These are phyloP conservation scores for Tauraco hartlaubi DNA, from an alignment of 2,797 vertebrate genomes.

Conservation along the genomic window DNA sequence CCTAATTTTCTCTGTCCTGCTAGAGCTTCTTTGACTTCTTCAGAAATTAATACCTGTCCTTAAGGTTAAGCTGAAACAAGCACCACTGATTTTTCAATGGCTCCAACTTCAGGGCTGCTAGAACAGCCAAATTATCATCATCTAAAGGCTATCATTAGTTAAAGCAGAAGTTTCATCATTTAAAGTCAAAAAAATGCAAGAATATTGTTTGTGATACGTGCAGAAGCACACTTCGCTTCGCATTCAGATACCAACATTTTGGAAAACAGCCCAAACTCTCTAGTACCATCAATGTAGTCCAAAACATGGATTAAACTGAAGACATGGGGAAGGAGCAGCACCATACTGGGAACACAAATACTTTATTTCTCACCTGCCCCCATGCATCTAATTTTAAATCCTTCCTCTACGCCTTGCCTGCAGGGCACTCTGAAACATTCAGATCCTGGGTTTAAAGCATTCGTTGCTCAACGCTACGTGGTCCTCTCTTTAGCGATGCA, in stretches of 20 bases:
- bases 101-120: neutral
- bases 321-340: neutral
- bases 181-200: neutral
- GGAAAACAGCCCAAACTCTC: neutral
- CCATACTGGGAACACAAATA: neutral
- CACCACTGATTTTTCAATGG: neutral
- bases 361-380: neutral
- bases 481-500: neutral
- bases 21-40: neutral
- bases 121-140: neutral
- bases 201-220: neutral
- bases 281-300: neutral
- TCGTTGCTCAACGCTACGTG: fast-evolving
- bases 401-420: neutral
- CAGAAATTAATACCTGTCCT: conserved; percentile 1
- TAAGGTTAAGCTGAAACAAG: neutral
- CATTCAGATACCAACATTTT: neutral
- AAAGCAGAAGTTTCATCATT: neutral
- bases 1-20: neutral
- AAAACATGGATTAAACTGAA: neutral
- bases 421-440: neutral
- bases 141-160: neutral
- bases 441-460: neutral
- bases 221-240: neutral
- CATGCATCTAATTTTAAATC: neutral